Percentiles rank a stretch among this genome's conserved stretches.
Evolutionary conservation across 2,797 vertebrate species (phyloP).

Genomic region (Trematomus bernacchii): DNA sequence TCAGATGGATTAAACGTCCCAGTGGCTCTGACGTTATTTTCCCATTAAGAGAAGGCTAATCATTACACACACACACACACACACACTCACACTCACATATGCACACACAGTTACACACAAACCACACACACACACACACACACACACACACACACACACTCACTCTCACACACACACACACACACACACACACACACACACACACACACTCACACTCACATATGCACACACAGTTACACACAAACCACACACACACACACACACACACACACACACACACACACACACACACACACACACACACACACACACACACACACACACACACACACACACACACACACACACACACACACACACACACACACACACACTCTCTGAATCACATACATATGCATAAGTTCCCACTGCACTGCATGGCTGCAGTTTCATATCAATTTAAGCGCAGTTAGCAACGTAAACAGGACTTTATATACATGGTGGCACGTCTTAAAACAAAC

Average conservation of each 20-base stretch:
- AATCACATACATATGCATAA: constrained; percentile 41
- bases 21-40: constrained; percentile 85
- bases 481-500: constrained; percentile 10
- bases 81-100: not conserved
- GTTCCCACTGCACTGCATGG: constrained; percentile 13
- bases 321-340: constrained; percentile 16
- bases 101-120: too few species aligned
- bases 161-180: not conserved
- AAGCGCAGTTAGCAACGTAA: constrained; percentile 34
- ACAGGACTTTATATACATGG: constrained; percentile 46
- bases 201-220: constrained; percentile 15
- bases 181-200: not conserved
- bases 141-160: constrained; percentile 32
- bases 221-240: not conserved
- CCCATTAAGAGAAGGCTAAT: constrained; percentile 87
- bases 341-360: not conserved
- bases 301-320: not conserved
- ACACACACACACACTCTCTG: constrained; percentile 16
- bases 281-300: too few species aligned
- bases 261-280: constrained; percentile 18
- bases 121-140: constrained; percentile 30
- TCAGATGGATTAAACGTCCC: constrained; percentile 87
- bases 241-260: not conserved
- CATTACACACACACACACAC: constrained; percentile 79
- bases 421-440: constrained; percentile 49